Base-by-base conservation (phyloP, 2,797 vertebrate species). In the Amazona ochrocephala region DNA sequence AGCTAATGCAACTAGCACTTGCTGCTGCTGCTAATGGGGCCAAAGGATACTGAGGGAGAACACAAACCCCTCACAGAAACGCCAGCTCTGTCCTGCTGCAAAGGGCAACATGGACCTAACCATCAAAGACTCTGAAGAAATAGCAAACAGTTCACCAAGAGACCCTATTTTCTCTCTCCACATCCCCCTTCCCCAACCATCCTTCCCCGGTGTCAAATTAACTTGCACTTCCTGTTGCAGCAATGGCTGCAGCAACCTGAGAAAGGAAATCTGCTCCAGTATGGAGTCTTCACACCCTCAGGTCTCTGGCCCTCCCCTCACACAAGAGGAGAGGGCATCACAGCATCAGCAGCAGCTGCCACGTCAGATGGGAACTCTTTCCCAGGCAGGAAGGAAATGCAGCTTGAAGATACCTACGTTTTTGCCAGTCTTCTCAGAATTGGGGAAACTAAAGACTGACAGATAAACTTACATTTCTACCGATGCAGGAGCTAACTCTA, bases 291-390 rank as follows among this genome's bases (percentile, higher is more conserved):
- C 58, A 37, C 60, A 65, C 11, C 32, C 58, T 68, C 3, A 9
- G 53, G 61, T 67, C 62, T 16, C 18, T 30, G 0, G 34, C 58
- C 70, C 51, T 48, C 51, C 44, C 11, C 72, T 60, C 24, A 15
- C 19, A 6, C 1, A 7, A 84, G 51, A 84, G 26, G 11, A 54
- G 42, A 72, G 45, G 47, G 29, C 42, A 72, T 5, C 1, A 0
- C 54, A 32, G 64, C 26, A 21, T 2, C 0, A 0, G 5, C 2
- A 29, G 26, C 23, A 79, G 48, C 34, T 2, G 0, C 41, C 62
- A 53, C 1, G 0, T 29, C 7, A 1, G 47, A 39, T 3, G 64
- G 75, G 45, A 96, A 37, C 74, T 62, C 71, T 3, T 44, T 48
- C 86, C 66, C 44, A 29, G 45, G 56, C 21, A 67, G 82, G 70